Percentiles rank a stretch among this genome's conserved stretches.
Evolutionary conservation across 1,140 invertebrate species (phyloP).

Genomic region (Phymorhynchus buccinoides): DNA sequence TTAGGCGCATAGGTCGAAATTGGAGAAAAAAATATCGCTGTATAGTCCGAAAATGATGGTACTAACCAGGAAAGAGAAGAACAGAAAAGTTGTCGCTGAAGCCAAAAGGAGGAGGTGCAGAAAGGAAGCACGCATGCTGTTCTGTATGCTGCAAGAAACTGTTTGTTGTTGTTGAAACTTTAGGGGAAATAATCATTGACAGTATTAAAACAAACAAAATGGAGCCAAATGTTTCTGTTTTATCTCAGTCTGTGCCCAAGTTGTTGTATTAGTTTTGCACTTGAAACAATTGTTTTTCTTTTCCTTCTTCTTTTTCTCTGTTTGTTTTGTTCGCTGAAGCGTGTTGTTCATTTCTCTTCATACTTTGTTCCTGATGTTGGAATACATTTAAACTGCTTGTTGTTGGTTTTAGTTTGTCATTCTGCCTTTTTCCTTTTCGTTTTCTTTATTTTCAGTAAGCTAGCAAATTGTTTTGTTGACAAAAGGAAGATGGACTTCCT

Average conservation of each 20-base stretch:
- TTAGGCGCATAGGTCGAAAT: too few relatives aligned
- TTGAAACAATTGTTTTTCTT: background rate
- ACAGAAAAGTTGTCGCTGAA: too few relatives aligned
- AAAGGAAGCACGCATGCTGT: too few relatives aligned
- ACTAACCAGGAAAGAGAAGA: too few relatives aligned
- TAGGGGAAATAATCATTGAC: too few relatives aligned
- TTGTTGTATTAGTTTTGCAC: background rate
- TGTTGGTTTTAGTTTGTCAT: background rate
- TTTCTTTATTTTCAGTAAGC: constrained; percentile 7
- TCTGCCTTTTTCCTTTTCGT: constrained; percentile 15
- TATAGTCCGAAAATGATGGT: too few relatives aligned
- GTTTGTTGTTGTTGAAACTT: too few relatives aligned
- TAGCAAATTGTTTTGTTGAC: background rate
- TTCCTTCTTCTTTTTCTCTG: background rate
- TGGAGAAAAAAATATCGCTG: too few relatives aligned
- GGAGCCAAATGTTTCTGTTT: background rate
- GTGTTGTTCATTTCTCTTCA: background rate
- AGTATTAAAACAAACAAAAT: too few relatives aligned
- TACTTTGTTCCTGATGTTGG: constrained; percentile 18
- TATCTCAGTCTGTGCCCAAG: background rate
- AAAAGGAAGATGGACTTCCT: background rate
- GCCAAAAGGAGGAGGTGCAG: too few relatives aligned
- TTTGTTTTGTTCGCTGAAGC: background rate
- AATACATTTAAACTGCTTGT: too few relatives aligned
- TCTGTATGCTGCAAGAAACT: too few relatives aligned